Evolutionary conservation across 2,888 invertebrate species (phyloP).

Genomic region (Eurois occulta): DNA sequence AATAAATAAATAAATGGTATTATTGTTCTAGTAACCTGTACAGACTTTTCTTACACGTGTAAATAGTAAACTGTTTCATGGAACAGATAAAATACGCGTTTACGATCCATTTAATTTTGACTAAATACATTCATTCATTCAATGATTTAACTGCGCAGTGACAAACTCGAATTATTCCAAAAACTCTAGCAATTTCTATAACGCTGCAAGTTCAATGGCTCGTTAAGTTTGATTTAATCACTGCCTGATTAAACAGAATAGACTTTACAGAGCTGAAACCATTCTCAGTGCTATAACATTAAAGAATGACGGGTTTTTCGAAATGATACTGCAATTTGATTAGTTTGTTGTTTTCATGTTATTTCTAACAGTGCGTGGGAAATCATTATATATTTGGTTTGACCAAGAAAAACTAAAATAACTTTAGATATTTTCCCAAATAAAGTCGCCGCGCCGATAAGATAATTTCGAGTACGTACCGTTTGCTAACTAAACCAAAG

Average conservation of each 20-base stretch:
- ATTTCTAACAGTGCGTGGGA: neutral
- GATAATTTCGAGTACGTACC: too few species aligned
- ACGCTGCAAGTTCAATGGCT: constrained; percentile 36
- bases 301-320: neutral
- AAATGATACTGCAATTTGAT: neutral
- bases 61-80: neutral
- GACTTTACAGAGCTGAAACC: neutral
- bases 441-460: neutral
- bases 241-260: constrained; percentile 24
- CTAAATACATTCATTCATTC: neutral
- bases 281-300: constrained; percentile 2
- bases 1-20: too few species aligned
- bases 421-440: neutral
- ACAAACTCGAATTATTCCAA: neutral
- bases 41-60: neutral
- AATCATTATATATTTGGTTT: neutral
- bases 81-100: neutral
- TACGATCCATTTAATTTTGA: constrained; percentile 1
- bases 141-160: neutral
- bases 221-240: constrained; percentile 51
- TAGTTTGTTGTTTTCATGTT: neutral
- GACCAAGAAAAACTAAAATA: neutral
- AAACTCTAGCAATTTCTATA: constrained; percentile 33
- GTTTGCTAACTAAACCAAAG: too few species aligned
- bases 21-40: neutral